Evolutionary conservation across 1,140 invertebrate species (phyloP).

Genomic region (Microplitis mediator): DNA sequence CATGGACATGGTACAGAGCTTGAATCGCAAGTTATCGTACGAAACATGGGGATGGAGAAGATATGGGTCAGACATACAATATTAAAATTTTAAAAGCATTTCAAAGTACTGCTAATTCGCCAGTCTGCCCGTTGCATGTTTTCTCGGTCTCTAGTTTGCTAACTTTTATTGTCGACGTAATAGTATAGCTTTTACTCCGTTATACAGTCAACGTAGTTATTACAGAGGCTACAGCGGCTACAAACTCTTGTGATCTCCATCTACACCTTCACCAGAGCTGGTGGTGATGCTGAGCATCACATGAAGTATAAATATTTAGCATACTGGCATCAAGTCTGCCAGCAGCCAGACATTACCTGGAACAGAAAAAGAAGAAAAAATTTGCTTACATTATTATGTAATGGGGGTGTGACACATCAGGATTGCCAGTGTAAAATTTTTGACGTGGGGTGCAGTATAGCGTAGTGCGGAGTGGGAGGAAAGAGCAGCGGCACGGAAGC

Average conservation of each 20-base stretch:
- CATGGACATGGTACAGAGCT: background rate
- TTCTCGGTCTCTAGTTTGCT: conserved; percentile 12
- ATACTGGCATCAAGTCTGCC: background rate
- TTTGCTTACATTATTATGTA: too few species aligned
- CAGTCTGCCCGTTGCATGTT: conserved; percentile 17
- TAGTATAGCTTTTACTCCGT: background rate
- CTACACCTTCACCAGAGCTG: too few species aligned
- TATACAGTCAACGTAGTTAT: background rate
- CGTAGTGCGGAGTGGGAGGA: too few species aligned
- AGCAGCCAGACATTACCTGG: background rate
- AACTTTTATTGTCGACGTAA: background rate
- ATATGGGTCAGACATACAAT: conserved; percentile 53
- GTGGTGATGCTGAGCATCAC: too few species aligned
- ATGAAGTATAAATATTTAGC: too few species aligned
- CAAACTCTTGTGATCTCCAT: too few species aligned
- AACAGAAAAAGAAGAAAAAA: background rate
- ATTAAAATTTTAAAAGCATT: conserved; percentile 57
- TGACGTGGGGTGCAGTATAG: background rate
- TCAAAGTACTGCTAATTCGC: conserved; percentile 50
- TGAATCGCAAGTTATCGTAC: too few species aligned
- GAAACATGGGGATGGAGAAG: conserved; percentile 31
- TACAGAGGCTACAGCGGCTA: background rate
- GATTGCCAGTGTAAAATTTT: background rate
- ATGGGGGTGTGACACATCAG: conserved; percentile 1
- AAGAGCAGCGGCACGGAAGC: background rate